phyloP scores from a whole-genome alignment of 2,797 vertebrate genomes.

The Microtus agrestis region DNA sequence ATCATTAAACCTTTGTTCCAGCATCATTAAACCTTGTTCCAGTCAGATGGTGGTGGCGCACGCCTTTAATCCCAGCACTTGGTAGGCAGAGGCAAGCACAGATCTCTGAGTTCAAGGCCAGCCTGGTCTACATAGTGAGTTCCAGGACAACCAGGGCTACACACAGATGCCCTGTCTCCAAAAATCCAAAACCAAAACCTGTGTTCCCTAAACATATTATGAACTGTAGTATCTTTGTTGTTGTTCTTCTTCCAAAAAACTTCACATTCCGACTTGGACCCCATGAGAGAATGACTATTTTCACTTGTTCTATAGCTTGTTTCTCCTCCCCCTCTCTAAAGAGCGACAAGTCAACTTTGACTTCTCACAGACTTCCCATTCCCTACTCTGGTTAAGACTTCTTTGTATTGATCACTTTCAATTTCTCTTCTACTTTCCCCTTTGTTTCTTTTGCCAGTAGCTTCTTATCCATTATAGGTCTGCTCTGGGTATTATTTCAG shows the following conservation, averaged over 20 bases:
- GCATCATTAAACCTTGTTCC: background rate
- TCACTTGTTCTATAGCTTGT: background rate
- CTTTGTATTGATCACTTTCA: conserved; percentile 29
- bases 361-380: background rate
- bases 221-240: conserved; percentile 3
- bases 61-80: background rate
- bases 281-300: background rate
- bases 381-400: conserved; percentile 14
- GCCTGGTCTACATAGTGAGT: background rate
- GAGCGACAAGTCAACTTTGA: conserved; percentile 26
- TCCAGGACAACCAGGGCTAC: background rate
- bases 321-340: conserved; percentile 31
- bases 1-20: too few species aligned
- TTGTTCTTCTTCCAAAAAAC: background rate
- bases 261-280: background rate
- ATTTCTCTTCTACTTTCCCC: background rate
- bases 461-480: conserved; percentile 33
- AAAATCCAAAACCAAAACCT: background rate
- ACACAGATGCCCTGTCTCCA: background rate
- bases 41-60: background rate
- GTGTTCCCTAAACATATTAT: conserved; percentile 12
- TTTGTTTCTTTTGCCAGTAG: conserved; percentile 46
- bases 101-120: background rate
- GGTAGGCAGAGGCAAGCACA: background rate
- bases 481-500: background rate